Evolutionary conservation across 2,888 invertebrate species (phyloP).

Genomic region (Phortica okadai): DNA sequence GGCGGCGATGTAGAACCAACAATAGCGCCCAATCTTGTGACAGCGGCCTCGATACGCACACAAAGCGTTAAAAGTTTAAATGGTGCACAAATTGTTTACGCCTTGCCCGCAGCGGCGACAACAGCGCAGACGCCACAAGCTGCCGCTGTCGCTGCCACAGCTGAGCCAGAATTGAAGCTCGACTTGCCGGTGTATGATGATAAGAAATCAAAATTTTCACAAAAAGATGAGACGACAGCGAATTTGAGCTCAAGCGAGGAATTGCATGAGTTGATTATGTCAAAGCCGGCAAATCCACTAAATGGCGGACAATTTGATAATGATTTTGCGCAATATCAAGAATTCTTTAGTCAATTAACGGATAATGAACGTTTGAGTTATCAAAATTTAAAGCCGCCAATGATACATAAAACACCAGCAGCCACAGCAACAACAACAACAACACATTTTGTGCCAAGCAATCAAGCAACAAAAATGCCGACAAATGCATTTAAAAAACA

Average conservation of each 20-base stretch:
- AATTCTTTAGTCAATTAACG: constrained; percentile 60
- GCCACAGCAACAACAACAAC: constrained; percentile 28
- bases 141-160: not conserved
- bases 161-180: not conserved
- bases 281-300: constrained; percentile 55
- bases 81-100: constrained; percentile 66
- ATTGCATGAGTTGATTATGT: constrained; percentile 62
- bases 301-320: constrained; percentile 25
- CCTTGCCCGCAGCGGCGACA: constrained; percentile 40
- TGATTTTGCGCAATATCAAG: constrained; percentile 59
- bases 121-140: not conserved
- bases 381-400: constrained; percentile 63
- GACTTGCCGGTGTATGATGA: constrained; percentile 14
- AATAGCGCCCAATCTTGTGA: constrained; percentile 55
- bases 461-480: constrained; percentile 11
- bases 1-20: constrained; percentile 40
- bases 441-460: constrained; percentile 41
- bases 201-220: not conserved
- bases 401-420: constrained; percentile 61
- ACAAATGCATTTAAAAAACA: constrained; percentile 60
- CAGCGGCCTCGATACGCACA: constrained; percentile 66
- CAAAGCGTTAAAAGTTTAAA: constrained; percentile 60
- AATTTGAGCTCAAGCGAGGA: constrained; percentile 64
- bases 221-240: no score
- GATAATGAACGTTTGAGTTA: constrained; percentile 63